Base-by-base conservation (phyloP, 2,113 vertebrate species). In the Hippocampus barbouri region DNA sequence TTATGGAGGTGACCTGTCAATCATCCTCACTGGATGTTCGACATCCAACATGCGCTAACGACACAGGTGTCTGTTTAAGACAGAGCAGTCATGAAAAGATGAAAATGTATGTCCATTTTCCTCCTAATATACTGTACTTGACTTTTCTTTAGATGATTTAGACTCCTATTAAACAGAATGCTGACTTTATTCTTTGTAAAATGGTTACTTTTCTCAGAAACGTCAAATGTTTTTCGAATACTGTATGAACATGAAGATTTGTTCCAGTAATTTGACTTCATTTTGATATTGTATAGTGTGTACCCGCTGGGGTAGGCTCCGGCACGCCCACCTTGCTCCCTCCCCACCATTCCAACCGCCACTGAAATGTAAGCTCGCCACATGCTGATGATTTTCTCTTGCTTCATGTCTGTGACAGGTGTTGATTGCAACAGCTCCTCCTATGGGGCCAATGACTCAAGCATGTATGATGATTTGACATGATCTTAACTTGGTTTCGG, bases 401-500 rank as follows among this genome's bases (percentile, higher is more conserved):
- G 23, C 25, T 27, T 60, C 57, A 27, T 60, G 15, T 7, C 5
- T 60, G 57, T 56, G 27, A 30, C 59, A 14, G 2, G 15, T 61
- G 59, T 30, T 15, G 27, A 61, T 18, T 61, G 25, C 59, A 18
- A 18, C 25, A 61, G 16, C 47, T 18, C 16, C 59, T 18, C 16
- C 27, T 23, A 18, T 61, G 2, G 8, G 59, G 27, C 59, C 30
- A 34, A 8, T 61, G 27, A 61, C 3, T 30, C 59, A 34, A 61
- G 15, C 27, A 61, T 18, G 15, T 61, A 61, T 38, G 27, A 61
- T 4, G 1, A 61, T 56, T 56, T 56, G 8, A 30, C 25, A 60
- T 25, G 74, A 87, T 87, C 84, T 83, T 79, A 61, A 69, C 62
- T 56, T 84, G 79, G n/a, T 87, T 89, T 87, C 81, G 84, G 76